These are phyloP conservation scores for Ornithorhynchus anatinus DNA, from an alignment of 2,113 vertebrate species.

Conservation along the genomic window DNA sequence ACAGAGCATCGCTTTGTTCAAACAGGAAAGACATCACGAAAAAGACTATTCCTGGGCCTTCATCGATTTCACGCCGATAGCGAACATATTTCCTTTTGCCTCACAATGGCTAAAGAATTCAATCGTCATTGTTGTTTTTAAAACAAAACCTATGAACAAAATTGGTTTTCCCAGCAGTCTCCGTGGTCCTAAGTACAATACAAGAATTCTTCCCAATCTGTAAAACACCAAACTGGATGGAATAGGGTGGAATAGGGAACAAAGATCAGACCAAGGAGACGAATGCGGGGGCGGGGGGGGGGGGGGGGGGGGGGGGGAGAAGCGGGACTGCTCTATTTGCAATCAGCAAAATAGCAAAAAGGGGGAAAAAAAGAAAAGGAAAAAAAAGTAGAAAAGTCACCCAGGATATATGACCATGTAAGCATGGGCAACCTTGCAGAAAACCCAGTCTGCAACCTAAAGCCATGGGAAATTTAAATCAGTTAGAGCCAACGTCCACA, in stretches of 20 bases:
- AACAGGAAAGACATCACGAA: slow-evolving; percentile 15
- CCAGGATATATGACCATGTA: slow-evolving; percentile 78
- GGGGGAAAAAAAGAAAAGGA: slow-evolving; percentile 43
- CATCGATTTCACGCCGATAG: not conserved
- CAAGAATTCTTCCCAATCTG: slow-evolving; percentile 28
- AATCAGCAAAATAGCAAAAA: slow-evolving; percentile 68
- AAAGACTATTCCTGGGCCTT: not conserved
- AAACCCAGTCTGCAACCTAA: slow-evolving; percentile 88
- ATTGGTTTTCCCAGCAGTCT: slow-evolving; percentile 36
- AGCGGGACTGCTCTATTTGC: slow-evolving; percentile 33
- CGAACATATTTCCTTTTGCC: slow-evolving; percentile 4
- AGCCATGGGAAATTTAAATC: slow-evolving; percentile 90
- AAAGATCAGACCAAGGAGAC: slow-evolving; percentile 68
- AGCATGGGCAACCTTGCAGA: slow-evolving; percentile 96
- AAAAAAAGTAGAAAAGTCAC: slow-evolving; percentile 68
- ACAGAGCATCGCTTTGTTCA: slow-evolving; percentile 10
- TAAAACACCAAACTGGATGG: slow-evolving; percentile 48
- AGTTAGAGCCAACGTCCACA: slow-evolving; percentile 68
- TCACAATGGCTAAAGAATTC: slow-evolving; percentile 31
- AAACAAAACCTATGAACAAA: slow-evolving; percentile 50
- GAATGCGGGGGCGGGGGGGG: slow-evolving; percentile 1
- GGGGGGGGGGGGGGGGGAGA: no score
- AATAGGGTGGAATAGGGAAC: slow-evolving; percentile 61
- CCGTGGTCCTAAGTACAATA: slow-evolving; percentile 33
- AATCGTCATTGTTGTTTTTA: slow-evolving; percentile 24